Base-by-base conservation (phyloP, 1,140 invertebrate species). In the Sitophilus oryzae region DNA sequence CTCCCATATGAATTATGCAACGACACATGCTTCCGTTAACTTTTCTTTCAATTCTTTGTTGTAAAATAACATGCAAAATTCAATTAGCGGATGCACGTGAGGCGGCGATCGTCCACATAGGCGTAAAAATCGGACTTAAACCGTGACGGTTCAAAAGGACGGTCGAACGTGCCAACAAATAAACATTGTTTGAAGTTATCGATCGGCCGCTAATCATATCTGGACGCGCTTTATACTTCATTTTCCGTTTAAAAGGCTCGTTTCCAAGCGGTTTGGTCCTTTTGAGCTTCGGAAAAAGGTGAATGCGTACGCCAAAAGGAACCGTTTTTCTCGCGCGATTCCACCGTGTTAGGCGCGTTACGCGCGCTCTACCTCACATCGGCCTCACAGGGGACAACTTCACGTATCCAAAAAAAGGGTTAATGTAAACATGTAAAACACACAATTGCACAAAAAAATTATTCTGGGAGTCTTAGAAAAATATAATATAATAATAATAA, bases 301-400 rank as follows among this genome's bases (percentile, higher is more conserved):
- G 63, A 65, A 66, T 65, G 65, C 65, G 65, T 66, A n/a, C n/a
- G 65, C 49, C 62, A 66, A 66, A 64, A 61, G 65, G 61, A 66
- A 63, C 61, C 63, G 61, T 63, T n/a, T n/a, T n/a, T n/a, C 59
- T 61, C 61, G 57, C 63, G 57, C 50, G 53, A 53, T 65, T 63
- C 54, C 61, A 48, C 56, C 49, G 55, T 54, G 56, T 65, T 65
- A 60, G 57, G 48, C 59, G 52, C 40, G 48, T 65, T 65, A 61
- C 36, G 16, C 41, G 38, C 58, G 56, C 63, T 62, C 58, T 61
- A 63, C 61, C 53, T 56, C n/a, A n/a, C n/a, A n/a, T n/a, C n/a
- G n/a, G n/a, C n/a, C n/a, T n/a, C n/a, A n/a, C n/a, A n/a, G n/a
- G n/a, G n/a, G n/a, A n/a, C n/a, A n/a, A n/a, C n/a, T n/a, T n/a